Evolutionary conservation across 2,797 vertebrate species (phyloP).

Genomic region (Garrulus glandarius): DNA sequence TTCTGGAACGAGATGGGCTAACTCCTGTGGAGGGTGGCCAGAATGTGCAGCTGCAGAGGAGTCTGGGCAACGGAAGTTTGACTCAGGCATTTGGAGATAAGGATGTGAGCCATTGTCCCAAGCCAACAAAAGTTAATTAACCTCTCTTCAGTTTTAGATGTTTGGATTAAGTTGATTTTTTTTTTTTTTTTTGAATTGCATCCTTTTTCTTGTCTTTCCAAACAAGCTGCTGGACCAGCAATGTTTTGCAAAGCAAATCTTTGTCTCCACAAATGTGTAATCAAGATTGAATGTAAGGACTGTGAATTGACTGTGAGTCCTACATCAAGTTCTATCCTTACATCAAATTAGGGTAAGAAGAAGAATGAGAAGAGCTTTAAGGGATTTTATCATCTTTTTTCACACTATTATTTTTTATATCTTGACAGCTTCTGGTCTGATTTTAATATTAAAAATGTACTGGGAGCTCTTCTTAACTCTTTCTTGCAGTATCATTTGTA

Average conservation of each 20-base stretch:
- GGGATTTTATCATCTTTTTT: not conserved
- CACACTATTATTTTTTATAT: not conserved
- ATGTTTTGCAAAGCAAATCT: not conserved
- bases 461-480: not conserved
- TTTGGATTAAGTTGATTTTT: not conserved
- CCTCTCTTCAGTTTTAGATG: not conserved
- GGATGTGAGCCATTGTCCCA: not conserved
- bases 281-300: not conserved
- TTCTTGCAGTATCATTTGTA: not conserved
- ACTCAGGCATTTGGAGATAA: not conserved
- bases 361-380: not conserved
- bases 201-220: not conserved
- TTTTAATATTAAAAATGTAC: not conserved
- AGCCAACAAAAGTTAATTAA: not conserved
- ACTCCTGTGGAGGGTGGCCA: rapidly evolving
- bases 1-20: not conserved
- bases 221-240: not conserved
- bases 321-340: not conserved
- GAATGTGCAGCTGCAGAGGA: not conserved
- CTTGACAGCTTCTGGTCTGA: not conserved
- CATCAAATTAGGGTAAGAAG: not conserved
- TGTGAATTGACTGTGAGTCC: not conserved
- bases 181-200: not conserved
- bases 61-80: not conserved
- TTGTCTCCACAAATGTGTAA: not conserved